These are phyloP conservation scores for Bombyx mori DNA, from an alignment of 1,140 invertebrate species.

Conservation along the genomic window DNA sequence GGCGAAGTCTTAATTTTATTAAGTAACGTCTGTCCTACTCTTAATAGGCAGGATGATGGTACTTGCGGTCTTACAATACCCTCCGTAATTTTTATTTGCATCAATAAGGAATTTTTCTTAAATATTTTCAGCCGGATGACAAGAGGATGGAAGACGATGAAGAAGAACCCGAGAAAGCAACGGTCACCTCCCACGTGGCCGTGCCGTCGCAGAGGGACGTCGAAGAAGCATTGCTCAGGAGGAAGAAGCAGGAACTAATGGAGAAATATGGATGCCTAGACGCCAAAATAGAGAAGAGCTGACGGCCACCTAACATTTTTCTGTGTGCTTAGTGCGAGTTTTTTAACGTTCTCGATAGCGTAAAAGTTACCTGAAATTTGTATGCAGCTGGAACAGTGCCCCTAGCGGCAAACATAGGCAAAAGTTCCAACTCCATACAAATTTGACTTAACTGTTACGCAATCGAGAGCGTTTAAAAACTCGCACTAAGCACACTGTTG, in stretches of 20 bases:
- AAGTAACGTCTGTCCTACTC: too few species aligned
- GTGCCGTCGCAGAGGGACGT: slow-evolving; percentile 92
- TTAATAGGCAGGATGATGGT: too few species aligned
- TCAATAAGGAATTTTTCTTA: background rate
- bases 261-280: slow-evolving; percentile 78
- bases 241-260: slow-evolving; percentile 92
- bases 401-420: too few species aligned
- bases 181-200: slow-evolving; percentile 86
- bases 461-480: too few species aligned
- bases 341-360: too few species aligned
- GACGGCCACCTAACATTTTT: slow-evolving; percentile 14
- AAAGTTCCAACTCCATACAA: too few species aligned
- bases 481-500: too few species aligned
- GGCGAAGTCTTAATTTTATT: too few species aligned
- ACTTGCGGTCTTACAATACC: background rate
- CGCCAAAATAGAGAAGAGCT: slow-evolving; percentile 55
- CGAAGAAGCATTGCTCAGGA: slow-evolving; percentile 87
- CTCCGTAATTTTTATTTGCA: background rate
- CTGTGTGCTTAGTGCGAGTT: too few species aligned
- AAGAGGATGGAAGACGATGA: slow-evolving; percentile 57
- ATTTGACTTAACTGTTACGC: too few species aligned
- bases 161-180: slow-evolving; percentile 28
- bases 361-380: too few species aligned
- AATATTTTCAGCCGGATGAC: slow-evolving; percentile 45
- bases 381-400: too few species aligned